A percentile compares a stretch with the other conserved stretches of the same genome.
Evolutionary conservation across 2,113 vertebrate genomes (phyloP).

Genomic region (Strix uralensis): DNA sequence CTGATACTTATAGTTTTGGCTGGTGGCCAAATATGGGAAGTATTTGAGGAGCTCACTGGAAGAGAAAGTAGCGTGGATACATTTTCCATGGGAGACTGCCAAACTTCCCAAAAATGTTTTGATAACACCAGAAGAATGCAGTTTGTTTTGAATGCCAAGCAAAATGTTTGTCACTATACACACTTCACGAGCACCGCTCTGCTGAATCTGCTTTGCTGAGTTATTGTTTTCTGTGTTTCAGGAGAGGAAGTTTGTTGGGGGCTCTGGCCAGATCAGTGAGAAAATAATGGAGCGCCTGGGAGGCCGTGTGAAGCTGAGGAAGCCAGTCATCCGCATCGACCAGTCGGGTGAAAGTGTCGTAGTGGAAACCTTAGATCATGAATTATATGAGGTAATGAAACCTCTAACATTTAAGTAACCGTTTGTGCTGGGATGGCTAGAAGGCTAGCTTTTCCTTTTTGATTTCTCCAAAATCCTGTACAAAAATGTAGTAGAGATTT

Average conservation of each 20-base stretch:
- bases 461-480: not conserved
- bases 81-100: not conserved
- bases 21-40: not conserved
- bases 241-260: slow-evolving; percentile 95
- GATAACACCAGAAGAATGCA: not conserved
- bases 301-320: slow-evolving; percentile 83
- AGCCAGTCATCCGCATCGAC: slow-evolving; percentile 84
- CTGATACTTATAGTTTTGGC: not conserved
- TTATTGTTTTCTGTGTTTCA: slow-evolving; percentile 46
- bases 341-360: slow-evolving; percentile 81
- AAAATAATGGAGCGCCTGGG: slow-evolving; percentile 84
- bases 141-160: not conserved
- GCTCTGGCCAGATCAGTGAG: slow-evolving; percentile 91
- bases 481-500: not conserved
- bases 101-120: not conserved
- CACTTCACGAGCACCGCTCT: not conserved
- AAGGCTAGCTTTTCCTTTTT: not conserved
- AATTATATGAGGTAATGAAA: slow-evolving; percentile 80
- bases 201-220: not conserved
- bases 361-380: slow-evolving; percentile 87
- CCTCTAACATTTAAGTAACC: not conserved
- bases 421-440: not conserved
- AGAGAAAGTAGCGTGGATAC: not conserved
- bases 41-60: not conserved
- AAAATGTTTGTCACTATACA: not conserved